Evolutionary conservation across 2,113 vertebrate species (phyloP).

Genomic region (Xenopus borealis): DNA sequence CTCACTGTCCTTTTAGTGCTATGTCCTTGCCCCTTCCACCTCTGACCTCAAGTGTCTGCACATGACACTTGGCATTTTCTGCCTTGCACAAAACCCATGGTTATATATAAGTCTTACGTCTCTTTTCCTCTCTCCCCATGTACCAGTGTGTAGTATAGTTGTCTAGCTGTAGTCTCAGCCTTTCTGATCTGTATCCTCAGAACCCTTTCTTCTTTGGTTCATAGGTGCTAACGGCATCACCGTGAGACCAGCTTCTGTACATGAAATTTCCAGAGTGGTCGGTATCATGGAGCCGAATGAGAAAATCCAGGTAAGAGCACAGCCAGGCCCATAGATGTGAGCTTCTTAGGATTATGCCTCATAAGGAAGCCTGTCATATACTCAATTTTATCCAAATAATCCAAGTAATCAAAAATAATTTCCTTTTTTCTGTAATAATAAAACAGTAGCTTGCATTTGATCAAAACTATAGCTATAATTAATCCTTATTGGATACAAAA

Average conservation of each 20-base stretch:
- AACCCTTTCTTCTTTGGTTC: not conserved
- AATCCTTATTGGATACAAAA: too few relatives aligned
- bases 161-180: too few relatives aligned
- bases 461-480: too few relatives aligned
- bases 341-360: too few relatives aligned
- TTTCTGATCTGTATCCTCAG: not conserved
- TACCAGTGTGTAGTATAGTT: too few relatives aligned
- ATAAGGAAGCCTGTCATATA: too few relatives aligned
- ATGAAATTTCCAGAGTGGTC: not conserved
- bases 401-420: too few relatives aligned
- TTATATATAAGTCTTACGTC: not conserved
- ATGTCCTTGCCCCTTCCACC: not conserved
- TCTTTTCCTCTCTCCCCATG: not conserved
- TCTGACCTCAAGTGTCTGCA: not conserved
- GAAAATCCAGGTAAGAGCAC: constrained; percentile 27
- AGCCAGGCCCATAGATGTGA: not conserved
- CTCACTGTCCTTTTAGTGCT: not conserved
- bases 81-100: not conserved
- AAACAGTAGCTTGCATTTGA: too few relatives aligned
- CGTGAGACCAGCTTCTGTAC: not conserved
- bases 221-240: not conserved
- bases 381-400: too few relatives aligned
- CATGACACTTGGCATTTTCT: not conserved
- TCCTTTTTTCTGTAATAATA: too few relatives aligned
- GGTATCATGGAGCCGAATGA: constrained; percentile 27